Evolutionary conservation across 2,888 invertebrate genomes (phyloP), one percentile per base, ranked within the genome.

Genomic region (Lottia scabra): DNA sequence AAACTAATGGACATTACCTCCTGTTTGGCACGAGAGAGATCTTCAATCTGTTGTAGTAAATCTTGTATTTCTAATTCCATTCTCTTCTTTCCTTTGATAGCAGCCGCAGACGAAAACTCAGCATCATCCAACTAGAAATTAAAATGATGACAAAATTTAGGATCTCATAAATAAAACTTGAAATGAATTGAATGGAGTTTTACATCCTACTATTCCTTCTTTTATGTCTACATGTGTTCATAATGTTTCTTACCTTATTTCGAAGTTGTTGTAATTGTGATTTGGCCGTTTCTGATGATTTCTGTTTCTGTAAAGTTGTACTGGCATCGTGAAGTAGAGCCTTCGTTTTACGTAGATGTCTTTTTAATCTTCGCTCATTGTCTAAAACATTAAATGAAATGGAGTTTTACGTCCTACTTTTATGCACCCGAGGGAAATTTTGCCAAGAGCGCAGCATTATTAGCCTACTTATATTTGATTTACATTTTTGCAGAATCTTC

Each of bases 241-340:
- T 30, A 30, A 30, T 4, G 5, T 4, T 30, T 2, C 48, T 26
- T 75, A 91, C 91, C 91, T 95, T 95, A 89, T 95, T 95, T 83
- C 94, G 93, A 63, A 95, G 91, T 83, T 95, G 94, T 81, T 95
- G 91, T 67, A 95, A 92, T 78, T 94, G 92, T 38, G 93, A 92
- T 85, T 95, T 95, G 80, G 94, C 94, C 0, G 95, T 94, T 16
- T 95, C 94, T 79, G 96, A 96, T 45, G 94, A 94, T 87, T 96
- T 96, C 44, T 94, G 93, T 77, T 96, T 93, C 83, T 97, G 96
- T 71, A 98, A 91, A 92, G 97, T 96, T 0, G 95, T 93, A 86
- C 98, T 97, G 1, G 98, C 96, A 89, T 98, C 98, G 80, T 95
- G 93, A 0, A 98, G 91, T 71, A 98, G 90, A 0, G 96, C 97